These are phyloP conservation scores for Dione vanillae DNA, from an alignment of 2,888 invertebrate species.

Conservation along the genomic window DNA sequence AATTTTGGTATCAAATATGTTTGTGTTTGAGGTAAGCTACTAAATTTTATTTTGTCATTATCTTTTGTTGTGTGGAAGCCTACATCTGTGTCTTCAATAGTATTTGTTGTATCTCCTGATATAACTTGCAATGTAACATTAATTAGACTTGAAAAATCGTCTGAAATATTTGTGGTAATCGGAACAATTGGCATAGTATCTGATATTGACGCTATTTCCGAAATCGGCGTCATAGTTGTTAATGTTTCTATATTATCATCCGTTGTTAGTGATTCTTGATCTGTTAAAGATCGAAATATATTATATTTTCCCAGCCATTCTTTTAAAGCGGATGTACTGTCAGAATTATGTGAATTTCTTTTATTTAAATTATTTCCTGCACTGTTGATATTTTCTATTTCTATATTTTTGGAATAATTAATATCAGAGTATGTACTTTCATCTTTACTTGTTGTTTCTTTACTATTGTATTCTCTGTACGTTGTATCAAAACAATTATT, in stretches of 20 bases:
- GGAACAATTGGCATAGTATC: slow-evolving; percentile 63
- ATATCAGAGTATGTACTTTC: slow-evolving; percentile 56
- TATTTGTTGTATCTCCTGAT: slow-evolving; percentile 59
- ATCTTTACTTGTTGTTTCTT: slow-evolving; percentile 54
- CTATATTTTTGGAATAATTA: slow-evolving; percentile 57
- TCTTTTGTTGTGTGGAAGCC: slow-evolving; percentile 75
- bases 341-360: slow-evolving; percentile 59
- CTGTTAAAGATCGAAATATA: slow-evolving; percentile 60
- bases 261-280: slow-evolving; percentile 46
- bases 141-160: slow-evolving; percentile 49
- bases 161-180: slow-evolving; percentile 67
- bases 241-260: slow-evolving; percentile 16
- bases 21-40: slow-evolving; percentile 74
- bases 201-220: slow-evolving; percentile 24
- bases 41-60: slow-evolving; percentile 77
- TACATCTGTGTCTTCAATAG: slow-evolving; percentile 64
- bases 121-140: slow-evolving; percentile 60
- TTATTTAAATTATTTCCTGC: slow-evolving; percentile 62
- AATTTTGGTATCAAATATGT: slow-evolving; percentile 81
- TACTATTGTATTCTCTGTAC: slow-evolving; percentile 46
- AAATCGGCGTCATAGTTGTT: slow-evolving; percentile 21
- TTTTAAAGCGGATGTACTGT: slow-evolving; percentile 59
- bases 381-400: slow-evolving; percentile 52
- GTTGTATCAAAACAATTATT: slow-evolving; percentile 70
- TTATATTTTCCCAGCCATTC: slow-evolving; percentile 70